phyloP scores from a whole-genome alignment of 2,113 vertebrate species.

The Romanogobio albipinnatus region DNA sequence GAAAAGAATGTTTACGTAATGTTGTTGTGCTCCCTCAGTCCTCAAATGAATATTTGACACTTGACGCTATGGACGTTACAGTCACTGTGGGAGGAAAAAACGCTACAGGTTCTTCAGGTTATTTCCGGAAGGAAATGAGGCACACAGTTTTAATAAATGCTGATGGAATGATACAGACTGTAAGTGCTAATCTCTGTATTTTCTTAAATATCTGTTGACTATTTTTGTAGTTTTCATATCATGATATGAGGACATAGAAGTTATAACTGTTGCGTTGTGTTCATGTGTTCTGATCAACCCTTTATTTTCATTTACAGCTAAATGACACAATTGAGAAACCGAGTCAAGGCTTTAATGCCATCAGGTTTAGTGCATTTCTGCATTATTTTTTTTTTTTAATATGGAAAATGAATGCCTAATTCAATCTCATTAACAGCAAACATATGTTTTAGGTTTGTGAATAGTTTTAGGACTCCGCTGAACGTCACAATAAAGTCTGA shows the following conservation, averaged over 20 bases:
- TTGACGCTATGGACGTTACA: accelerated
- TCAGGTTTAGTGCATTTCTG: constrained; percentile 71
- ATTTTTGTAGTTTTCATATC: background rate
- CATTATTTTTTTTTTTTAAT: background rate
- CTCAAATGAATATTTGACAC: constrained; percentile 58
- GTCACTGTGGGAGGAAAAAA: accelerated
- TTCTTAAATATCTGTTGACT: background rate
- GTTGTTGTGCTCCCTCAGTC: constrained; percentile 53
- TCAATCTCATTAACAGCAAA: background rate
- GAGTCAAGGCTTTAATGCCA: constrained; percentile 74
- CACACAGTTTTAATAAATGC: constrained; percentile 65
- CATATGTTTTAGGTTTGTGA: constrained; percentile 65
- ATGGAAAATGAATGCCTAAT: background rate
- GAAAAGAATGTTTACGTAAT: too few relatives aligned
- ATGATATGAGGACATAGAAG: background rate
- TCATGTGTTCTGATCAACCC: background rate
- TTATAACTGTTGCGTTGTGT: background rate
- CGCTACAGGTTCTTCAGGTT: accelerated
- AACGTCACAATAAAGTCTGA: constrained; percentile 39
- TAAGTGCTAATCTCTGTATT: background rate
- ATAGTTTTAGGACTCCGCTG: constrained; percentile 24
- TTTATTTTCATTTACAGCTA: constrained; percentile 24
- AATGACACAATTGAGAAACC: constrained; percentile 73
- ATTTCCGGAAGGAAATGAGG: background rate
- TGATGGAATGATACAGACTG: background rate